These are phyloP conservation scores for Arnoldichthys spilopterus DNA, from an alignment of 2,797 vertebrate species.

Conservation along the genomic window DNA sequence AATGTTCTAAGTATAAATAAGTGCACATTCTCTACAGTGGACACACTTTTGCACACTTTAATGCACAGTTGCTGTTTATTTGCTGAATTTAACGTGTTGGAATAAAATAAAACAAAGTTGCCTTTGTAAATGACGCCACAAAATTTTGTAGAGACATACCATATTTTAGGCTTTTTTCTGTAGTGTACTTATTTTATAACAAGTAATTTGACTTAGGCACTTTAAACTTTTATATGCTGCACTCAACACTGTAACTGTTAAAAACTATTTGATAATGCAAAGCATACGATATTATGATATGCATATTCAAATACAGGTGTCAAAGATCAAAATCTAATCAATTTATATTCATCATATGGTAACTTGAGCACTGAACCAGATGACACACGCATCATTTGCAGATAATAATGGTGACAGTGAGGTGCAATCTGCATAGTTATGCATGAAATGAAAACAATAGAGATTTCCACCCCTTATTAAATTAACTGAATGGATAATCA, in stretches of 20 bases:
- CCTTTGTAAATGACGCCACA: too few species aligned
- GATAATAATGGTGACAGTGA: constrained; percentile 43
- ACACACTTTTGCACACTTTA: too few species aligned
- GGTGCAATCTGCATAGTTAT: constrained; percentile 43
- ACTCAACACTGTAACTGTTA: not conserved
- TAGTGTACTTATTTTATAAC: too few species aligned
- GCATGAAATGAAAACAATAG: constrained; percentile 42
- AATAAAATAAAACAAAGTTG: too few species aligned
- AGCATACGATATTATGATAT: constrained; percentile 13
- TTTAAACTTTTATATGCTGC: too few species aligned
- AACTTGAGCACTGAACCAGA: constrained; percentile 38
- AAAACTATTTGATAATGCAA: not conserved
- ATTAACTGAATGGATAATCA: constrained; percentile 57
- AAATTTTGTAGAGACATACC: too few species aligned
- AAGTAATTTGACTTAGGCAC: too few species aligned
- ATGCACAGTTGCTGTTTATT: too few species aligned
- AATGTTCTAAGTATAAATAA: too few species aligned
- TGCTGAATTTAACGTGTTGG: too few species aligned
- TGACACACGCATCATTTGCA: constrained; percentile 42
- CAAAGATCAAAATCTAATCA: constrained; percentile 46
- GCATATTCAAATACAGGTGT: constrained; percentile 49
- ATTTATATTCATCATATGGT: constrained; percentile 43
- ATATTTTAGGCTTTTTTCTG: too few species aligned
- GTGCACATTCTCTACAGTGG: too few species aligned
- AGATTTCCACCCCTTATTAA: constrained; percentile 50